Conservation (phyloP, 2,888 invertebrate species). For the Pocota personata region DNA sequence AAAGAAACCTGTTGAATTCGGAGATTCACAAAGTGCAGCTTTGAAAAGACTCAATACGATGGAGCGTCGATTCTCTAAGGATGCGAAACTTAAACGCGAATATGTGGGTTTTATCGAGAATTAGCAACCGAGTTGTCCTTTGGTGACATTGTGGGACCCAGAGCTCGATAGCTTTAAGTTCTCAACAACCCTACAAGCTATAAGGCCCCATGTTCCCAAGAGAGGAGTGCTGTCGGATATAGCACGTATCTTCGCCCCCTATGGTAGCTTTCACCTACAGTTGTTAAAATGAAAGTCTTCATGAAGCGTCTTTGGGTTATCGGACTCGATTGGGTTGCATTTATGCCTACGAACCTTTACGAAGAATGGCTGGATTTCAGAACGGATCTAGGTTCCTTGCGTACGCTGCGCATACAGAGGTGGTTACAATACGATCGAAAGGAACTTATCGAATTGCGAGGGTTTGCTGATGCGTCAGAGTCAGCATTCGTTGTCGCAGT, state of each 20-base stretch:
- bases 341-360: not conserved
- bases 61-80: too few relatives aligned
- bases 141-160: slow-evolving; percentile 27
- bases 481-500: slow-evolving; percentile 42
- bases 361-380: slow-evolving; percentile 27
- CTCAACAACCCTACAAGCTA: not conserved
- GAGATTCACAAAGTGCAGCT: too few relatives aligned
- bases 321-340: slow-evolving; percentile 17
- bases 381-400: not conserved
- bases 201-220: not conserved
- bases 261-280: slow-evolving; percentile 14
- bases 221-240: slow-evolving; percentile 25
- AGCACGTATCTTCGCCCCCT: slow-evolving; percentile 15
- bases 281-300: slow-evolving; percentile 27
- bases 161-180: slow-evolving; percentile 41
- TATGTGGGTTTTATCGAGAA: too few relatives aligned
- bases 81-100: too few relatives aligned
- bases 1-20: too few relatives aligned
- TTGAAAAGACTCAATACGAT: too few relatives aligned
- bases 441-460: slow-evolving; percentile 14
- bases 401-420: not conserved
- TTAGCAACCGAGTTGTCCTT: slow-evolving; percentile 4
- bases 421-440: not conserved
- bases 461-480: slow-evolving; percentile 36
- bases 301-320: slow-evolving; percentile 20